A percentile compares a stretch with the other conserved stretches of the same genome.
Conservation (phyloP, 2,797 vertebrate species). For the Chelon auratus region DNA sequence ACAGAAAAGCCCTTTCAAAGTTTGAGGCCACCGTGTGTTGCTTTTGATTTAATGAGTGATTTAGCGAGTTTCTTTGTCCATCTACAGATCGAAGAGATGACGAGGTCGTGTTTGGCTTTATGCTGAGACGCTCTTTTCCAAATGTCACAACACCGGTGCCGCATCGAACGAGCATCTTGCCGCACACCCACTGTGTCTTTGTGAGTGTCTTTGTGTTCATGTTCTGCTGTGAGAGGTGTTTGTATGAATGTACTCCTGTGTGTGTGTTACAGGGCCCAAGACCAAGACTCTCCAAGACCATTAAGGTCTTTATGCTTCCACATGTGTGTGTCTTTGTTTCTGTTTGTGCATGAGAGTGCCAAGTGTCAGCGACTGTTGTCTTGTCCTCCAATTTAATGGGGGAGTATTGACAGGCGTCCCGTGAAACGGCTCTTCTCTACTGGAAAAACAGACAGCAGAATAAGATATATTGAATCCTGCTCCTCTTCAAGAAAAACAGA, state of each 20-base stretch:
- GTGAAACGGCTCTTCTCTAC: slow-evolving; percentile 10
- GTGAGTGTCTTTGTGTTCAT: slow-evolving; percentile 4
- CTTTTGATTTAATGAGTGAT: slow-evolving; percentile 17
- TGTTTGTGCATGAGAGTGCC: slow-evolving; percentile 5
- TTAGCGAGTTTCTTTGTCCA: slow-evolving; percentile 20
- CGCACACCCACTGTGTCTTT: slow-evolving; percentile 46
- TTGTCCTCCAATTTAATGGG: slow-evolving; percentile 44
- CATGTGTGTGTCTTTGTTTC: slow-evolving; percentile 8
- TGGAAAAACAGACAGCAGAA: slow-evolving; percentile 12
- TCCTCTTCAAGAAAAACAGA: slow-evolving; percentile 24
- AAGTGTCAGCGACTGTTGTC: slow-evolving; percentile 42
- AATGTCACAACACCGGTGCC: slow-evolving; percentile 52
- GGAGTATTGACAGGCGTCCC: slow-evolving; percentile 43
- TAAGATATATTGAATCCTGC: slow-evolving; percentile 48
- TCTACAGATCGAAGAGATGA: slow-evolving; percentile 34
- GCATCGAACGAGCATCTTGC: slow-evolving; percentile 30
- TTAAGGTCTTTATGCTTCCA: too few relatives aligned
- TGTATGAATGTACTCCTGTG: background rate
- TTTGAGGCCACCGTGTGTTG: background rate
- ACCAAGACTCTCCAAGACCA: too few relatives aligned
- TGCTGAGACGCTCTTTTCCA: slow-evolving; percentile 42
- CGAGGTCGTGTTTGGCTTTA: slow-evolving; percentile 32
- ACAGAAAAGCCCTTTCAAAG: slow-evolving; percentile 3
- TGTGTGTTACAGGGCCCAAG: background rate
- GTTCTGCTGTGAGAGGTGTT: background rate